Evolutionary conservation across 2,797 vertebrate species (phyloP), one percentile per base, ranked within the genome.

Genomic region (Muscicapa striata): DNA sequence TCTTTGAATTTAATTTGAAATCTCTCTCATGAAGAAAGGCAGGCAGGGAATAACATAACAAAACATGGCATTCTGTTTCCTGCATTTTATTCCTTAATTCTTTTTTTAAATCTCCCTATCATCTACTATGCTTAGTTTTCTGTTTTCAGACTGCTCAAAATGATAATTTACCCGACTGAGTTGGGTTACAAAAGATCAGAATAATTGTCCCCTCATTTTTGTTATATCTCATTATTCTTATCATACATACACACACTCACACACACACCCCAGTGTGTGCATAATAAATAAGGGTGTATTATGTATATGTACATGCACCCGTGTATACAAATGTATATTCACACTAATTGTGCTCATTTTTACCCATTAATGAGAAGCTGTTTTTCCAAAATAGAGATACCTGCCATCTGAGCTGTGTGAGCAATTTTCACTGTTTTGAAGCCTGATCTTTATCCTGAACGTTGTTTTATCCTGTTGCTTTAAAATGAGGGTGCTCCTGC

Each of bases 201-300:
- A 63, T 81, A 87, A 89, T 94, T 46, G 72, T 91, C 80, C 78
- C 67, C 32, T 62, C 78, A 14, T 89, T 96, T 91, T 64, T 67
- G 34, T 34, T 94, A 68, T 59, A 84, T 89, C 93, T 93, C 86
- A 84, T 96, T 94, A 93, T 92, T 94, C 95, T 96, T 94, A 96
- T 96, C 91, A 43, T 77, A 63, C 20, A 1, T 19, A 30, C 55
- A 43, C 95, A 95, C 86, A 4, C 88, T 52, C 70, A 29, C 23
- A 82, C 16, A 78, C 5, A 54, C 86, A 32, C 82, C 30, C 80
- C 70, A 57, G 69, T 7, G 13, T 3, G 59, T 67, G 95, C 95
- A 93, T 88, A 78, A 86, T 87, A 91, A 94, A 75, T 78, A 49
- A 80, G 66, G 12, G n/a, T 62, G 67, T 19, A 72, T 86, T 78